Conservation (phyloP, 2,888 invertebrate species). For the Dicyrtoma fusca region DNA sequence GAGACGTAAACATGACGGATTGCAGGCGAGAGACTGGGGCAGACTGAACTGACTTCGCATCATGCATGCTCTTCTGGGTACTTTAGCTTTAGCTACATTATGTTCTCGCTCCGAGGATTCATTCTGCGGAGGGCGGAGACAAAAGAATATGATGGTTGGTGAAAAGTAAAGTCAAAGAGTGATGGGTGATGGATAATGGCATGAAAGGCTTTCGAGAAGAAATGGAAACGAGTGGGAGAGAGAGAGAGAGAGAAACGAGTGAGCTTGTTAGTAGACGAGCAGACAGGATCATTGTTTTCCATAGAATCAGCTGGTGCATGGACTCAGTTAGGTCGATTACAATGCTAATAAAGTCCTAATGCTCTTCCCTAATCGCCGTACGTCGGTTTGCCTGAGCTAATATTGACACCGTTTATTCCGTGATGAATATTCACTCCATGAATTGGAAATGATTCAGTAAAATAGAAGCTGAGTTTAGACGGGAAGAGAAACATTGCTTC, state of each 20-base stretch:
- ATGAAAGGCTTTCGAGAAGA: conserved; percentile 13
- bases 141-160: conserved; percentile 8
- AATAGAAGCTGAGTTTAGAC: conserved; percentile 4
- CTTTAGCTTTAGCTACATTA: background rate
- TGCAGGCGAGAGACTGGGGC: background rate
- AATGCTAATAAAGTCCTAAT: conserved; percentile 43
- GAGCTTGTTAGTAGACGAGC: too few species aligned
- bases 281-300: too few species aligned
- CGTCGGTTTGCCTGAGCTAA: conserved; percentile 41
- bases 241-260: background rate
- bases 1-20: background rate
- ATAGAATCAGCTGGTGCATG: too few species aligned
- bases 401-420: conserved; percentile 43
- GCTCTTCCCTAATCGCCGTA: conserved; percentile 39
- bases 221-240: background rate
- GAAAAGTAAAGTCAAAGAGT: conserved; percentile 31
- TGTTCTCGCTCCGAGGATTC: background rate
- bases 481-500: too few species aligned
- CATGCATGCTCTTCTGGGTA: background rate
- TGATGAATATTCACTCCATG: conserved; percentile 42
- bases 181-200: conserved; percentile 27
- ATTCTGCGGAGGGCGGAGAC: conserved; percentile 20
- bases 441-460: conserved; percentile 36
- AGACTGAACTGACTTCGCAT: background rate
- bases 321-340: conserved; percentile 36